Percentiles rank a stretch among this genome's conserved stretches.
Evolutionary conservation across 1,140 invertebrate genomes (phyloP).

Genomic region (Lysiphlebus fabarum): DNA sequence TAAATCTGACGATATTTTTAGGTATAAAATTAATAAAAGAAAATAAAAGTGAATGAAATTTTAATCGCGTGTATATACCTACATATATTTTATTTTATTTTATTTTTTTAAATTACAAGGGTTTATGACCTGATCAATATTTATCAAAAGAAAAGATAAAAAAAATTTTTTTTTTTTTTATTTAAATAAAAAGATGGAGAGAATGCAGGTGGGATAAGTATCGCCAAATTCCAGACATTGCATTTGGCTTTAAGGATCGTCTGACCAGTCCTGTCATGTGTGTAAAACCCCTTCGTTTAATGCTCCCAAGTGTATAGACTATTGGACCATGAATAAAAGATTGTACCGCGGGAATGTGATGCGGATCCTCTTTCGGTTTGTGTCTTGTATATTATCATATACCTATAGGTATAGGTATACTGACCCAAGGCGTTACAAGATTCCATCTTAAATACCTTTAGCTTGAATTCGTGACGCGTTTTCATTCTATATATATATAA

Average conservation of each 20-base stretch:
- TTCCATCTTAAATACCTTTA: constrained; percentile 2
- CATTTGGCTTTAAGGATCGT: constrained; percentile 8
- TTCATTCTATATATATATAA: too few relatives aligned
- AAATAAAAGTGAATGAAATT: too few relatives aligned
- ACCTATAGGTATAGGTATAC: not conserved
- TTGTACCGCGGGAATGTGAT: constrained; percentile 6
- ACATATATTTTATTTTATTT: too few relatives aligned
- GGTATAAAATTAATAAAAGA: too few relatives aligned
- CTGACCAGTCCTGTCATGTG: constrained; percentile 16
- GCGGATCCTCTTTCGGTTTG: not conserved
- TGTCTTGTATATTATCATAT: not conserved
- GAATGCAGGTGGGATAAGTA: not conserved
- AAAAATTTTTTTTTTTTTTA: too few relatives aligned
- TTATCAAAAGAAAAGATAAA: too few relatives aligned
- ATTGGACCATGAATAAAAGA: constrained; percentile 19
- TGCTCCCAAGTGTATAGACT: not conserved
- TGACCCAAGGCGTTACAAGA: constrained; percentile 5
- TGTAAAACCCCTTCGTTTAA: not conserved
- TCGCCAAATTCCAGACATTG: constrained; percentile 18
- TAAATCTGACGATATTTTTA: too few relatives aligned
- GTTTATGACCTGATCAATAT: too few relatives aligned
- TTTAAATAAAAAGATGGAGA: not conserved
- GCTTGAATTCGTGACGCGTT: too few relatives aligned
- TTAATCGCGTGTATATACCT: too few relatives aligned
- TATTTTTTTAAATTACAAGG: too few relatives aligned